Evolutionary conservation across 2,113 vertebrate species (phyloP), one percentile per base, ranked within the genome.

Genomic region (Progne subis): DNA sequence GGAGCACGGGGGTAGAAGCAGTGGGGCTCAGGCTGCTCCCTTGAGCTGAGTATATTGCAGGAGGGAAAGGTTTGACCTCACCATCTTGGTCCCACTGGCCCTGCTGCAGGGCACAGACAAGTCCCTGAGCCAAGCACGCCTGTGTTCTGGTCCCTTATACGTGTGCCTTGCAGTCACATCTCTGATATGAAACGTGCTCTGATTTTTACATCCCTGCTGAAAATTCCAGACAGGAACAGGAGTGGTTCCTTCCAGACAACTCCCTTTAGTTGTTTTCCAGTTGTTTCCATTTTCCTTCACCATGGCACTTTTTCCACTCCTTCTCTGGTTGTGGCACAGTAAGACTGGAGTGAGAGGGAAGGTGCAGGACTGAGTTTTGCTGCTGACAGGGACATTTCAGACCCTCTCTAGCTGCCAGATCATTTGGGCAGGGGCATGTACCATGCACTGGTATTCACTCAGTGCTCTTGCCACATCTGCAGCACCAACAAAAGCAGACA

Each of bases 21-120:
- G 20, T 32, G 72, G 39, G 14, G 9, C 3, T 5, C 53, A 71
- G 69, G n/a, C 24, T 92, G 49, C 25, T 68, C 8, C 34, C 34
- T 28, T 1, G 0, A 47, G 39, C 21, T 5, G 1, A 43, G 14
- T 2, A 9, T 16, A 12, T 34, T 87, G 47, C 8, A 4, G 59
- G 14, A 56, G 11, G 9, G 23, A 4, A 76, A 47, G 34, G n/a
- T 11, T 83, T 13, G 4, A 15, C 32, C 9, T 68, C 4, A 0
- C 6, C 23, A 5, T 29, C 26, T 32, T 3, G 2, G 50, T 82
- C 14, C 32, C 23, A 2, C 0, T 0, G 32, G 26, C 3, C 1
- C 20, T 34, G 8, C 37, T 63, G 37, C 14, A 15, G n/a, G 37
- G 10, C 52, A 37, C 15, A 13, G 17, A 6, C 47, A 59, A 26